Base-by-base conservation (phyloP, 2,888 invertebrate species). In the Embidobia sp. region DNA sequence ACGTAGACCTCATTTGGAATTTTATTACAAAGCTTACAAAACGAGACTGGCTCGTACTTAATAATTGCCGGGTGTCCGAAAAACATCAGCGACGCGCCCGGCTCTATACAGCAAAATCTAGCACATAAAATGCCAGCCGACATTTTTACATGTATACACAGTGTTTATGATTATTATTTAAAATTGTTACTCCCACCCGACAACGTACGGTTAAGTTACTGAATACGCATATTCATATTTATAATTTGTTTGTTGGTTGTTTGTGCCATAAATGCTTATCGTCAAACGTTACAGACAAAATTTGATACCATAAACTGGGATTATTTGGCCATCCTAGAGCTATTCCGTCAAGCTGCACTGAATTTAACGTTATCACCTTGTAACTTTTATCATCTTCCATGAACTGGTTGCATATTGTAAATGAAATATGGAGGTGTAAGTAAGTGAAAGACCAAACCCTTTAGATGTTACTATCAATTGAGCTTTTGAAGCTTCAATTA, bases 11-110 rank as follows among this genome's bases (percentile, higher is more conserved):
- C 49, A 40, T 64, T 48, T 63, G 31, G 33, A 57, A 63, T 37
- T 37, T 72, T 33, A 72, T 77, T 72, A 77, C 67, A 77, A 77
- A 77, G 72, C 77, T 77, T 72, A 77, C 72, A 77, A 77, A 77
- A 66, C 63, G 70, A 77, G 66, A 48, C 67, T 72, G 31, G 53
- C 72, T 77, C 55, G 59, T 69, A 51, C 49, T 49, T 55, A 51
- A 49, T 51, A 35, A 51, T 27, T 3, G 19, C 48, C 53, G 49
- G 27, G 16, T 49, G 51, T 11, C 22, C 46, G 35, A 44, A 72
- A 64, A 73, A 64, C 33, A 57, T 49, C 55, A 55, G 55, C 33
- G 37, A 13, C 46, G 10, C 19, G 42, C 31, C 40, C 27, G 13
- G 46, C 48, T 64, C 57, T 33, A 44, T 63, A 48, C 72, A 63